phyloP scores from a whole-genome alignment of 2,888 invertebrate genomes.

The Acanthosepion esculentum region DNA sequence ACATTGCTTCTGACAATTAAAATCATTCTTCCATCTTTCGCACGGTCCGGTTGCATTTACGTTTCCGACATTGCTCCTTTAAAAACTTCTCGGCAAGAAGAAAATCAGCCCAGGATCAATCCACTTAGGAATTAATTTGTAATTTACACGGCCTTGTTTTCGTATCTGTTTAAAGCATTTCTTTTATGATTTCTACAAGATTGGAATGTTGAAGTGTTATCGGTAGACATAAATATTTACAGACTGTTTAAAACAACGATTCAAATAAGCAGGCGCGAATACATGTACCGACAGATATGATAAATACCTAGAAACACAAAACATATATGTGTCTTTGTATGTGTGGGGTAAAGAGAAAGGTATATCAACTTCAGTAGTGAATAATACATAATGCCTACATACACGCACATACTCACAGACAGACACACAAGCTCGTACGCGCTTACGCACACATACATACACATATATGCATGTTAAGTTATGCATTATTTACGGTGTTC shows the following conservation, averaged over 20 bases:
- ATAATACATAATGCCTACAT: no score
- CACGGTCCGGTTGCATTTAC: not conserved
- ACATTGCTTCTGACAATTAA: not conserved
- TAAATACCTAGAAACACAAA: not conserved
- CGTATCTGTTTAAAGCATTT: not conserved
- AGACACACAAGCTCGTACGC: no score
- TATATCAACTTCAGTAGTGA: no score
- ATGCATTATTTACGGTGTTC: no score
- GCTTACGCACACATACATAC: not conserved
- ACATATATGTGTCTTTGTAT: not conserved
- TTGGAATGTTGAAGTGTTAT: no score
- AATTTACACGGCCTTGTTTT: not conserved
- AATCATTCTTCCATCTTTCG: not conserved
- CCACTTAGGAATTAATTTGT: conserved; percentile 33
- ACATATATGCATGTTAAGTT: not conserved
- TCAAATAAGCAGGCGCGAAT: no score
- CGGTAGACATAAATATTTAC: no score
- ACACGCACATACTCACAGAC: not conserved
- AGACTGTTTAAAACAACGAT: no score
- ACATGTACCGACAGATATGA: not conserved
- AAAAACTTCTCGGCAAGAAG: not conserved
- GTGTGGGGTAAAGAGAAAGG: no score
- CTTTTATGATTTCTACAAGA: no score
- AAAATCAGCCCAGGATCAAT: not conserved
- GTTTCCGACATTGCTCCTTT: not conserved